A percentile compares a stretch with the other conserved stretches of the same genome.
These are phyloP conservation scores for Bombus pyrosoma DNA, from an alignment of 1,140 invertebrate genomes.

Conservation along the genomic window DNA sequence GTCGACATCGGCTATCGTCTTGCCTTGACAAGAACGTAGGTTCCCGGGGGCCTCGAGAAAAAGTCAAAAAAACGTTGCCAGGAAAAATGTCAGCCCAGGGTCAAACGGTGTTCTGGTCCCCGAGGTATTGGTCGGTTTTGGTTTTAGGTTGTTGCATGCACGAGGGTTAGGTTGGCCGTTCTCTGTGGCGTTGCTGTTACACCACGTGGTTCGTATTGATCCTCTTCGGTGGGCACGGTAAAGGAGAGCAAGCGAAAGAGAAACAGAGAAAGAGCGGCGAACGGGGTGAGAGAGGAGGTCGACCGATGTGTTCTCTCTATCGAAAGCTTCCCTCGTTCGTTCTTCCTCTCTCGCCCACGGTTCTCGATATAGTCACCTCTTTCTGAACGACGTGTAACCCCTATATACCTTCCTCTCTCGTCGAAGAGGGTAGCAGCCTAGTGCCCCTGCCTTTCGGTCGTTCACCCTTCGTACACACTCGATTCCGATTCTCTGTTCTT, in stretches of 20 bases:
- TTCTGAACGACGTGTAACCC: constrained; percentile 14
- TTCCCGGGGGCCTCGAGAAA: not conserved
- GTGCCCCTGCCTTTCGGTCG: constrained; percentile 81
- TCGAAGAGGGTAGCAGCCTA: constrained; percentile 81
- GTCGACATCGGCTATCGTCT: not conserved
- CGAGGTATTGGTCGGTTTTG: constrained; percentile 13
- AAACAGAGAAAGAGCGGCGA: constrained; percentile 28
- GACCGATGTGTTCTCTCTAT: constrained; percentile 64
- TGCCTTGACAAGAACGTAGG: not conserved
- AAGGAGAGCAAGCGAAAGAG: constrained; percentile 62
- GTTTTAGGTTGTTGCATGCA: constrained; percentile 68
- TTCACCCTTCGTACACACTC: constrained; percentile 78
- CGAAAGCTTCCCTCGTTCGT: constrained; percentile 59
- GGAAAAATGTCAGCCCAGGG: not conserved
- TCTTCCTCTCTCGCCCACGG: constrained; percentile 48
- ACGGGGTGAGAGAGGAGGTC: constrained; percentile 16
- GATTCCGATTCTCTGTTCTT: constrained; percentile 69
- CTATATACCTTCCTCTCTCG: constrained; percentile 57
- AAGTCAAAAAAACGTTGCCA: not conserved
- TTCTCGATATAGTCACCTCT: constrained; percentile 14
- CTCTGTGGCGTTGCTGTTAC: constrained; percentile 65
- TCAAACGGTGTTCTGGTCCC: not conserved
- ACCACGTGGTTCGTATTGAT: constrained; percentile 82
- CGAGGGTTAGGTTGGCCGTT: constrained; percentile 62
- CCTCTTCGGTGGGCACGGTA: constrained; percentile 73